Conservation (phyloP, 2,797 vertebrate genomes). For the Iguana delicatissima region DNA sequence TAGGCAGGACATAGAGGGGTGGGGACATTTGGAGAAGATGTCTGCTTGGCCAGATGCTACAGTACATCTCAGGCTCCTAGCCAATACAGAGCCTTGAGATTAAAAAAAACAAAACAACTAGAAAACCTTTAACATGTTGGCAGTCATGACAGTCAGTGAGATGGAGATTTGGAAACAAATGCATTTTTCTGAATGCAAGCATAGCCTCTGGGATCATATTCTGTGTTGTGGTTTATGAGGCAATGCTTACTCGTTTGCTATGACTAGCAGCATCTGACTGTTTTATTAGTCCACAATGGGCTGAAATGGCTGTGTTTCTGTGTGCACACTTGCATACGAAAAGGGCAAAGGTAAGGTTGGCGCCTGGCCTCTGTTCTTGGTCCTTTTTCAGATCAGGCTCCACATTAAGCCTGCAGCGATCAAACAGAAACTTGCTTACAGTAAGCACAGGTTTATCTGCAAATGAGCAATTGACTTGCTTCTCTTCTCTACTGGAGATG, state of each 20-base stretch:
- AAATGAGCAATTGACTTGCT: background rate
- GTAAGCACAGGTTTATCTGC: constrained; percentile 6
- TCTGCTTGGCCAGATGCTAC: constrained; percentile 23
- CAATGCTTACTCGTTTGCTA: constrained; percentile 13
- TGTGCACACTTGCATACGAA: background rate
- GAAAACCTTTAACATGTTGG: constrained; percentile 11
- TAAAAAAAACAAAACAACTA: background rate
- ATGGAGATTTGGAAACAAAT: constrained; percentile 20
- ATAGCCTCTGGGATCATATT: constrained; percentile 18
- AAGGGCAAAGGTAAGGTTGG: background rate
- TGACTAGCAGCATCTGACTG: constrained; percentile 24
- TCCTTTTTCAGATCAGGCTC: background rate
- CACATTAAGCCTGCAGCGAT: background rate
- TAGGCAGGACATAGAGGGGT: background rate
- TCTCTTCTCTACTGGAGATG: background rate
- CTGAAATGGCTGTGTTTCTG: background rate
- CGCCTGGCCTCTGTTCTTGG: background rate
- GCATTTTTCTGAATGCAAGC: constrained; percentile 29
- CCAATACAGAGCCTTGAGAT: constrained; percentile 22
- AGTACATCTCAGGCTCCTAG: constrained; percentile 11
- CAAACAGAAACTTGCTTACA: background rate
- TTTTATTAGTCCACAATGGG: constrained; percentile 13
- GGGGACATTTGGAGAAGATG: constrained; percentile 13
- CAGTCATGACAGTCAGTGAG: constrained; percentile 33
- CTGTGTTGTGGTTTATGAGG: constrained; percentile 35